Percentiles rank a stretch among this genome's conserved stretches.
phyloP scores from a whole-genome alignment of 1,140 invertebrate species.

The Cyclina sinensis region DNA sequence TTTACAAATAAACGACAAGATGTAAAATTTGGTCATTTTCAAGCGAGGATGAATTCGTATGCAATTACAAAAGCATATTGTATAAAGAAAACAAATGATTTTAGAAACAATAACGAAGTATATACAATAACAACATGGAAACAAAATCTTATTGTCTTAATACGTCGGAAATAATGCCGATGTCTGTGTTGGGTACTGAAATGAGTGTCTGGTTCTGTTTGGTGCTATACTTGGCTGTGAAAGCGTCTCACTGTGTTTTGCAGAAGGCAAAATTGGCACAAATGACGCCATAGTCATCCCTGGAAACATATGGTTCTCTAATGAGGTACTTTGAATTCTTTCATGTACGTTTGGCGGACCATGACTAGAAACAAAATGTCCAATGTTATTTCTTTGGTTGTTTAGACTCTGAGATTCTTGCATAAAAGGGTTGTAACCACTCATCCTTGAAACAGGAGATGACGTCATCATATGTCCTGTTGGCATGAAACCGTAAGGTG shows the following conservation, averaged over 20 bases:
- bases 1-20: too few relatives aligned
- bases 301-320: background rate
- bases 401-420: slow-evolving; percentile 19
- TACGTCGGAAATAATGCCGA: too few relatives aligned
- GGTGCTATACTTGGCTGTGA: background rate
- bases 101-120: too few relatives aligned
- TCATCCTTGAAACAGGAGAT: background rate
- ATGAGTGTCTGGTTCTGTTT: background rate
- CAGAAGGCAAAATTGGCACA: background rate
- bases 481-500: slow-evolving; percentile 26
- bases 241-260: background rate
- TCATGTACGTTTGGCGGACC: background rate
- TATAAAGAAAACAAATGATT: too few relatives aligned
- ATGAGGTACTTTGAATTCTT: background rate
- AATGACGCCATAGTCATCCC: background rate
- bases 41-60: too few relatives aligned
- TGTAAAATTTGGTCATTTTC: too few relatives aligned
- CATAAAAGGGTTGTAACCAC: background rate
- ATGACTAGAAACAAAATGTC: background rate
- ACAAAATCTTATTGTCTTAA: too few relatives aligned
- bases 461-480: background rate
- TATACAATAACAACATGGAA: too few relatives aligned
- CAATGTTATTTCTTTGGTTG: background rate
- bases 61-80: too few relatives aligned
- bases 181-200: background rate